Evolutionary conservation across 2,888 invertebrate genomes (phyloP), one percentile per base, ranked within the genome.

Genomic region (Euzetes globulus): DNA sequence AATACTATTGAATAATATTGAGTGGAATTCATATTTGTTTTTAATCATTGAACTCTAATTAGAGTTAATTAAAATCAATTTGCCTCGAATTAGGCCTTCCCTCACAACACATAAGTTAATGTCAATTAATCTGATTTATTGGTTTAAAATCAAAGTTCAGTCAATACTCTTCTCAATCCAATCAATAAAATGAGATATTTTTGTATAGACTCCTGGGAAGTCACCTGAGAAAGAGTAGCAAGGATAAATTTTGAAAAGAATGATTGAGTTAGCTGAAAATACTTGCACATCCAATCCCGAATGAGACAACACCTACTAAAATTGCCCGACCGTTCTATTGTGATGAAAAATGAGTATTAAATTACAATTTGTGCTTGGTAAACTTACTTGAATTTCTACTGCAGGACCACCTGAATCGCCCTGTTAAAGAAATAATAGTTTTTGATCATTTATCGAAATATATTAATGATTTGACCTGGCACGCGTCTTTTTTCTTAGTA

Each of bases 321-420:
- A 47, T 15, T 0, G 68, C 74, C 37, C n/a, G 41, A 22, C 27
- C 17, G 11, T 37, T 29, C 55, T 55, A 22, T 47, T 47, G 11
- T 47, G 3, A 41, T 41, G 50, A 47, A 17, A 47, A 47, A 9
- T 3, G 33, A 4, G 9, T 6, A 11, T 6, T 3, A 50, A 50
- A 50, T 50, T n/a, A 50, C n/a, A 50, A 52, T 52, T 52, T 52
- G 19, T 52, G 7, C 7, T 9, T 55, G 22, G 6, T 55, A 55
- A 41, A 3, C 25, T 1, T 13, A 55, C 55, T n/a, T 11, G 29
- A 60, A 70, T 70, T n/a, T 47, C 70, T 33, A 74, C 50, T 19
- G 68, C 37, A 33, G 74, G 68, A 19, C 74, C 74, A 55, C 74
- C 74, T 47, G 72, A 72, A 41, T 72, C 72, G 1, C 72, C 74